Evolutionary conservation across 2,113 vertebrate species (phyloP).

Genomic region (Smithornis capensis): DNA sequence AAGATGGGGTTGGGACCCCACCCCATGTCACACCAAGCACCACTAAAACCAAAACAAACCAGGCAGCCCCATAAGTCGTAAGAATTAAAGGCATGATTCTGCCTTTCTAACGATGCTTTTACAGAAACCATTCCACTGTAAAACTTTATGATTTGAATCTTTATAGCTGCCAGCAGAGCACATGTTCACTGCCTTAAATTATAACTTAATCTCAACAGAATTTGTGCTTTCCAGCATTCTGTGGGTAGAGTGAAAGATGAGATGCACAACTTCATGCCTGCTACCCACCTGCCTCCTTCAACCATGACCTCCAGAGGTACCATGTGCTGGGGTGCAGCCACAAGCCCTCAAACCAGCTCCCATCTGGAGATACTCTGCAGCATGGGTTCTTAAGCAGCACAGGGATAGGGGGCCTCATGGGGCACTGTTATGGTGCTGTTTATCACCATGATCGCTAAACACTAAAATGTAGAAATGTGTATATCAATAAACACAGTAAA

Average conservation of each 20-base stretch:
- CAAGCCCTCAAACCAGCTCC: background rate
- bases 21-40: conserved; percentile 60
- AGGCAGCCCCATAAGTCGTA: conserved; percentile 77
- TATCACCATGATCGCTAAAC: background rate
- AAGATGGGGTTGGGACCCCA: conserved; percentile 27
- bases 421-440: background rate
- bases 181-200: conserved; percentile 83
- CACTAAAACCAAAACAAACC: conserved; percentile 74
- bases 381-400: background rate
- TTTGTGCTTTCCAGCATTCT: conserved; percentile 65
- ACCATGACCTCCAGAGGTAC: background rate
- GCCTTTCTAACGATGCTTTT: conserved; percentile 82
- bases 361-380: background rate
- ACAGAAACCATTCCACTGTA: conserved; percentile 85
- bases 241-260: conserved; percentile 52
- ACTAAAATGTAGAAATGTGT: background rate
- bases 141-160: conserved; percentile 88
- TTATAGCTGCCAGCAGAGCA: conserved; percentile 82
- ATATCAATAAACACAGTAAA: conserved; percentile 13
- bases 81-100: conserved; percentile 82
- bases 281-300: conserved; percentile 39
- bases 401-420: background rate
- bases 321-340: background rate
- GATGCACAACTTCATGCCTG: background rate
- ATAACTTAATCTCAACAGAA: conserved; percentile 81